These are phyloP conservation scores for Aphaenogaster floridana DNA, from an alignment of 1,140 invertebrate genomes.

Conservation along the genomic window DNA sequence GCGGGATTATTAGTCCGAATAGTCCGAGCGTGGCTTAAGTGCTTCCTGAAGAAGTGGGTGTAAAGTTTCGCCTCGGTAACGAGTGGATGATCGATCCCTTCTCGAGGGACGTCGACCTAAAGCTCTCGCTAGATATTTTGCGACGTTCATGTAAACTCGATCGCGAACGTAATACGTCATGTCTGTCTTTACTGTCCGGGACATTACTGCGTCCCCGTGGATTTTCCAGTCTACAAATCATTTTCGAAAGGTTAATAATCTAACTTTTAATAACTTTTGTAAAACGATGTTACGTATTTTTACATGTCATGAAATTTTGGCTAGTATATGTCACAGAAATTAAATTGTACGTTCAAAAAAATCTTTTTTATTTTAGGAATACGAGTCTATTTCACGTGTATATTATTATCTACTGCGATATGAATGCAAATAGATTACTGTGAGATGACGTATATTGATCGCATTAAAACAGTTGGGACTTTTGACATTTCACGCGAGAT, in stretches of 20 bases:
- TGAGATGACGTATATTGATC: constrained; percentile 26
- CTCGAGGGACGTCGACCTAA: constrained; percentile 61
- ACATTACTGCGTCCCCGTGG: constrained; percentile 13
- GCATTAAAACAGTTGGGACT: not conserved
- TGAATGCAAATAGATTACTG: not conserved
- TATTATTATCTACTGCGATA: constrained; percentile 7
- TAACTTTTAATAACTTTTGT: not conserved
- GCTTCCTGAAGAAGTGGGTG: constrained; percentile 59
- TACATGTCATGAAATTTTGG: not conserved
- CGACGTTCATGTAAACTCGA: constrained; percentile 55
- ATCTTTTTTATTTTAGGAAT: not conserved
- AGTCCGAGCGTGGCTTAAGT: constrained; percentile 66
- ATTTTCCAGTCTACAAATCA: constrained; percentile 32
- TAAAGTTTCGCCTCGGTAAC: constrained; percentile 63
- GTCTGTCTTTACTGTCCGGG: constrained; percentile 23
- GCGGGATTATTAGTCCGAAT: constrained; percentile 61
- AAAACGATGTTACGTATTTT: not conserved
- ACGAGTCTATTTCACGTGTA: not conserved
- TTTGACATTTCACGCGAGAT: not conserved
- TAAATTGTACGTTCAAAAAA: not conserved
- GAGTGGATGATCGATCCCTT: constrained; percentile 65
- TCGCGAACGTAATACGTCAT: constrained; percentile 57
- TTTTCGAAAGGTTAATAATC: constrained; percentile 30
- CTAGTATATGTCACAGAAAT: not conserved
- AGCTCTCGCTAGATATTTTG: constrained; percentile 58